Evolutionary conservation across 2,797 vertebrate genomes (phyloP).

Genomic region (Danio choprae): DNA sequence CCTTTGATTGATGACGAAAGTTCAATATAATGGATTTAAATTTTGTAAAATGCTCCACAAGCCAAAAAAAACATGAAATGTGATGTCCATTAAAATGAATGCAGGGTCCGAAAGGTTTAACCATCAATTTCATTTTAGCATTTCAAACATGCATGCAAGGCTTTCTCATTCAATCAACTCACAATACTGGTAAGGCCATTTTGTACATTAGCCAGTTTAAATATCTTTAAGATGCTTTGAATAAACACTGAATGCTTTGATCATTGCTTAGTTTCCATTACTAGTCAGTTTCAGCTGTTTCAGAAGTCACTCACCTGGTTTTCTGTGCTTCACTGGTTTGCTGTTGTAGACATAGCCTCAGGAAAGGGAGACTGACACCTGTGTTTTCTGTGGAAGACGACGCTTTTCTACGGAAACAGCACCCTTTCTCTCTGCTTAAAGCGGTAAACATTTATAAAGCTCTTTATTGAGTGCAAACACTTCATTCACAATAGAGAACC

Average conservation of each 20-base stretch:
- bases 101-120: too few species aligned
- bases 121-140: background rate
- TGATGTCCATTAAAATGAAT: too few species aligned
- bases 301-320: conserved; percentile 28
- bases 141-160: background rate
- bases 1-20: too few species aligned
- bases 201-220: conserved; percentile 13
- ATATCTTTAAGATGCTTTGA: background rate
- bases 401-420: background rate
- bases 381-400: conserved; percentile 23
- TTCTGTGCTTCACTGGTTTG: conserved; percentile 15
- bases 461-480: conserved; percentile 39
- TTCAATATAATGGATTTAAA: too few species aligned
- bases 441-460: conserved; percentile 36
- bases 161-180: background rate
- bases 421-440: conserved; percentile 15
- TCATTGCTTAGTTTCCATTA: background rate
- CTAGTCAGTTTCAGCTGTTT: background rate
- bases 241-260: conserved; percentile 12
- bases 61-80: too few species aligned
- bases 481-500: conserved; percentile 35
- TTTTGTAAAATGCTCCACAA: too few species aligned
- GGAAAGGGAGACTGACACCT: conserved; percentile 35
- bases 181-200: conserved; percentile 16
- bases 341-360: conserved; percentile 30